Conservation (phyloP, 2,888 invertebrate genomes). For the Epiblema foenella region DNA sequence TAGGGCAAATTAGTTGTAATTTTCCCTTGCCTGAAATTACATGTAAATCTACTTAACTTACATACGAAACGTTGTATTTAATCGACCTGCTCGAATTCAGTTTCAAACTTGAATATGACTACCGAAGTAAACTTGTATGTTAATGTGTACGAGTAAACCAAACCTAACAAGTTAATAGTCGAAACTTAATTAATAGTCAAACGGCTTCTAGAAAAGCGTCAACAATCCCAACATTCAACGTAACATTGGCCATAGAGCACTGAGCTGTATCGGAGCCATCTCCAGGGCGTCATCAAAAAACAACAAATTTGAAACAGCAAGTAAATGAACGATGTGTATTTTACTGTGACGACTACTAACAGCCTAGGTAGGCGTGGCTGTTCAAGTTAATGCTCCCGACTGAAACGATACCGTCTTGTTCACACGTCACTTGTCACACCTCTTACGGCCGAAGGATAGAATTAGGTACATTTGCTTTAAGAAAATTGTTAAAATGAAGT, state of each 20-base stretch:
- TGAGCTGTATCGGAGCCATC: slow-evolving; percentile 11
- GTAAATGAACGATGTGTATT: too few relatives aligned
- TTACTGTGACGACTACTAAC: too few relatives aligned
- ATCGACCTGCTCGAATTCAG: too few relatives aligned
- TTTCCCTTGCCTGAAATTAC: too few relatives aligned
- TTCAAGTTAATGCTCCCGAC: not conserved
- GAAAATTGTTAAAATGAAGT: slow-evolving; percentile 13
- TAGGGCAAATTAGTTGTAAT: too few relatives aligned
- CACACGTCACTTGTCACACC: too few relatives aligned
- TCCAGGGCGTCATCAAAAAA: too few relatives aligned
- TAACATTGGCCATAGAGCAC: not conserved
- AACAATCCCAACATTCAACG: not conserved
- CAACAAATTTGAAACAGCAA: too few relatives aligned
- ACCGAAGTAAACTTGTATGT: too few relatives aligned
- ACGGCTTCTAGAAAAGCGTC: not conserved
- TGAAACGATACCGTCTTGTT: not conserved
- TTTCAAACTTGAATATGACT: not conserved
- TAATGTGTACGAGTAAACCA: not conserved
- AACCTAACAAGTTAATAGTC: not conserved
- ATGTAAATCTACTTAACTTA: too few relatives aligned
- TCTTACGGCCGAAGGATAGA: slow-evolving; percentile 3
- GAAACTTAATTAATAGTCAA: not conserved
- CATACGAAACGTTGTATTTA: too few relatives aligned
- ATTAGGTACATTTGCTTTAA: not conserved
- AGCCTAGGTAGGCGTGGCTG: too few relatives aligned